Conservation (phyloP, 2,888 invertebrate species). For the Sceliomorpha sp. region DNA sequence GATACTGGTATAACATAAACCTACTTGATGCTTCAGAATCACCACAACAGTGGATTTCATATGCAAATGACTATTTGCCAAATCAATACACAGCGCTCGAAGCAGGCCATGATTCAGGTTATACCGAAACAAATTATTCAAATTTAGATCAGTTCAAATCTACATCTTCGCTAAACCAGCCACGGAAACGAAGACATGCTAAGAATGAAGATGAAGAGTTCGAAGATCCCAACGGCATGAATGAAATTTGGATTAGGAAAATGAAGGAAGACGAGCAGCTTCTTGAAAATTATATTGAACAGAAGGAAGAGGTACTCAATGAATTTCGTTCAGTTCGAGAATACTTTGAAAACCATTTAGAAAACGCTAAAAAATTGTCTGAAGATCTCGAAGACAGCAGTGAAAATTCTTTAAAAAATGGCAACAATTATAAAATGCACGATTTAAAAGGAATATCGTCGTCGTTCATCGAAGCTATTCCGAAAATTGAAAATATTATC, state of each 20-base stretch:
- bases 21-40: no score
- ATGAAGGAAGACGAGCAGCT: conserved; percentile 48
- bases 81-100: no score
- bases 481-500: conserved; percentile 63
- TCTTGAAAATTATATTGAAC: conserved; percentile 38
- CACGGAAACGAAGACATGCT: conserved; percentile 8
- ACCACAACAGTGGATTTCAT: no score
- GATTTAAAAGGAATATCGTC: conserved; percentile 51
- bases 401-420: conserved; percentile 9
- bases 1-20: no score
- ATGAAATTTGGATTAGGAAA: conserved; percentile 48
- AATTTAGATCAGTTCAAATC: no score
- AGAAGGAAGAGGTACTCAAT: conserved; percentile 32
- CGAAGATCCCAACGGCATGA: conserved; percentile 35
- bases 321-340: conserved; percentile 31
- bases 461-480: conserved; percentile 60
- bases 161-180: background rate
- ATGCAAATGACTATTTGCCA: no score
- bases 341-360: conserved; percentile 13
- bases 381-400: conserved; percentile 10
- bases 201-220: background rate
- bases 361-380: conserved; percentile 1
- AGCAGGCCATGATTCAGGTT: no score
- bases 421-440: conserved; percentile 26
- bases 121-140: no score